phyloP scores from a whole-genome alignment of 2,888 invertebrate species.

The Steinernema carpocapsae region DNA sequence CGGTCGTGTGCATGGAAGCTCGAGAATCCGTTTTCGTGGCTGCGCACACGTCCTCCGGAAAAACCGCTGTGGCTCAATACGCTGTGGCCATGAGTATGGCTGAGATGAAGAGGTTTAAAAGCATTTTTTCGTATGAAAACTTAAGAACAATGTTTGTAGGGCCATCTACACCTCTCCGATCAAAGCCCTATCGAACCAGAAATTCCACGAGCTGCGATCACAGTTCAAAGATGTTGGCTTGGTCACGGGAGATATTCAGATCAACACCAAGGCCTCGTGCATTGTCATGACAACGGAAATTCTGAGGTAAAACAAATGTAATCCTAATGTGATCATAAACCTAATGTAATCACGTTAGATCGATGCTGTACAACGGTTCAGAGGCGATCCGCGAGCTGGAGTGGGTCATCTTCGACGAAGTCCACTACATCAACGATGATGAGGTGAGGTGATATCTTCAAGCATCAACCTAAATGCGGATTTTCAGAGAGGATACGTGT shows the following conservation, averaged over 20 bases:
- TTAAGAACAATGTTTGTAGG: constrained; percentile 45
- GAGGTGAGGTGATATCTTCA: constrained; percentile 73
- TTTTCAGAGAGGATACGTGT: constrained; percentile 87
- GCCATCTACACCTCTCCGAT: constrained; percentile 96
- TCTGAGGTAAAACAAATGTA: constrained; percentile 73
- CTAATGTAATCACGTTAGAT: constrained; percentile 70
- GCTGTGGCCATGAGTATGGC: constrained; percentile 92
- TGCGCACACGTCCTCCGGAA: constrained; percentile 94
- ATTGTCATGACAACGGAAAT: constrained; percentile 99
- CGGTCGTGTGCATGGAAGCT: constrained; percentile 89
- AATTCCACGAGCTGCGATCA: constrained; percentile 93
- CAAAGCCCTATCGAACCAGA: constrained; percentile 97
- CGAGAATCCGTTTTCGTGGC: constrained; percentile 96
- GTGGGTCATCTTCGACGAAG: constrained; percentile 98
- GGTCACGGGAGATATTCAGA: constrained; percentile 92
- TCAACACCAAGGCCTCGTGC: constrained; percentile 89
- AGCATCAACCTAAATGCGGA: neutral
- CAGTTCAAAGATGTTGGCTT: constrained; percentile 90
- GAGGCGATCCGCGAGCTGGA: constrained; percentile 94
- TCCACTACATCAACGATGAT: constrained; percentile 96
- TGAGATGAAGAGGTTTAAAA: constrained; percentile 64
- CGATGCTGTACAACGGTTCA: constrained; percentile 91
- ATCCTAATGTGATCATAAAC: too few species aligned
- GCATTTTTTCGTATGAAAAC: neutral
- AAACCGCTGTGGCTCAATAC: constrained; percentile 98